Evolutionary conservation across 2,888 invertebrate species (phyloP).

Genomic region (Sycophila texana): DNA sequence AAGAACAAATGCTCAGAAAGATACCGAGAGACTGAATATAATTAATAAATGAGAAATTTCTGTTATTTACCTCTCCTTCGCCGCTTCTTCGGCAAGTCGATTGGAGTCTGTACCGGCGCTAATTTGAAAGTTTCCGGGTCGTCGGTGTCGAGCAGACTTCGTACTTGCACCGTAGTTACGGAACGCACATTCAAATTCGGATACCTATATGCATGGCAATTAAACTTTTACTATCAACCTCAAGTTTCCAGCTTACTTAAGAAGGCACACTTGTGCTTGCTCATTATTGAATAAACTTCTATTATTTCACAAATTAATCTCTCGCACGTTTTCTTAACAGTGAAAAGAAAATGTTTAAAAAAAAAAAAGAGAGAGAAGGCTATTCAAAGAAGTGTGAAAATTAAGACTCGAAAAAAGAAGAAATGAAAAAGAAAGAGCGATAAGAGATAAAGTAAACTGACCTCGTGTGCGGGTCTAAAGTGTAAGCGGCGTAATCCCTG

Average conservation of each 20-base stretch:
- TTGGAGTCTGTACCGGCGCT: constrained; percentile 74
- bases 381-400: too few relatives aligned
- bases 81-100: constrained; percentile 82
- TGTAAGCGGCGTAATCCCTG: constrained; percentile 91
- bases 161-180: constrained; percentile 87
- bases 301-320: too few relatives aligned
- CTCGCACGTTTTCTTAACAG: too few relatives aligned
- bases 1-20: neutral
- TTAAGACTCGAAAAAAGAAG: neutral
- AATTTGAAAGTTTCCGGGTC: constrained; percentile 80
- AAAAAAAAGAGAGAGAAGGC: too few relatives aligned
- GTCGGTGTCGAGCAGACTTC: constrained; percentile 84
- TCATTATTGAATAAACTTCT: neutral
- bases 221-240: neutral
- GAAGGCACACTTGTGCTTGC: neutral
- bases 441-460: constrained; percentile 42
- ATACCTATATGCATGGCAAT: constrained; percentile 76
- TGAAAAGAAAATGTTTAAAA: too few relatives aligned
- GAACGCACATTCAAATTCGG: constrained; percentile 87
- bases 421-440: constrained; percentile 4
- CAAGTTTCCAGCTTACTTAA: constrained; percentile 3
- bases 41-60: neutral
- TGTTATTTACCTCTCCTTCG: constrained; percentile 78
- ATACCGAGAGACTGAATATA: too few relatives aligned
- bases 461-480: constrained; percentile 90